Evolutionary conservation across 2,113 vertebrate species (phyloP), one percentile per base, ranked within the genome.

Genomic region (Corvus cornix): DNA sequence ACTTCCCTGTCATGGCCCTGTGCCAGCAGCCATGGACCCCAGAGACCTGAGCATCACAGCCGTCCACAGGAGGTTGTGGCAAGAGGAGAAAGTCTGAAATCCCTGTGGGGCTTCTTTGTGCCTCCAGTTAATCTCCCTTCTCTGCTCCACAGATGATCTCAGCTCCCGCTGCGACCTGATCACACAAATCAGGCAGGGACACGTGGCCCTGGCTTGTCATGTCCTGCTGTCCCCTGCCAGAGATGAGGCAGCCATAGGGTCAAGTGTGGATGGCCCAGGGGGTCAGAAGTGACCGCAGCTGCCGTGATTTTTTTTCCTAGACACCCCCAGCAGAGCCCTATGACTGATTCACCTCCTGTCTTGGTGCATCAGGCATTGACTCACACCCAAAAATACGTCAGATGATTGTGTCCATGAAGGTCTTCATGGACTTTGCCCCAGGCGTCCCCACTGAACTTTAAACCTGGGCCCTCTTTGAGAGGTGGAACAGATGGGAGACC

Each of bases 291-390:
- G 21, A 62, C 33, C 2, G 1, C 76, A 91, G 68, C 64, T 78
- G 60, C 70, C 0, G 1, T 83, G 83, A n/a, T 80, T 83, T 60
- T 95, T 35, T 95, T 90, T 52, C 68, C 81, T 51, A 87, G 91
- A 87, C 93, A 70, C 89, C 87, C 81, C 91, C 95, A 94, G 64
- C 76, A 91, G 95, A 95, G 95, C 64, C 43, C 41, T 66, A 64
- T 48, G 73, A 84, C 93, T 95, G 95, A 94, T 93, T 93, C 96
- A 95, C 89, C 93, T 96, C 93, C 77, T 89, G 95, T 33, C 81
- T 70, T 70, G 68, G 89, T 87, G 76, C 93, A 94, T 84, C 91
- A 91, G 77, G 59, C 91, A 74, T 94, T 96, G 95, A 96, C 80
- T 96, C 93, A 95, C 89, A 59, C 48, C 73, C 87, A 81, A 30